These are phyloP conservation scores for Sebastes matsubarae DNA, from an alignment of 2,797 vertebrate genomes.

Conservation along the genomic window DNA sequence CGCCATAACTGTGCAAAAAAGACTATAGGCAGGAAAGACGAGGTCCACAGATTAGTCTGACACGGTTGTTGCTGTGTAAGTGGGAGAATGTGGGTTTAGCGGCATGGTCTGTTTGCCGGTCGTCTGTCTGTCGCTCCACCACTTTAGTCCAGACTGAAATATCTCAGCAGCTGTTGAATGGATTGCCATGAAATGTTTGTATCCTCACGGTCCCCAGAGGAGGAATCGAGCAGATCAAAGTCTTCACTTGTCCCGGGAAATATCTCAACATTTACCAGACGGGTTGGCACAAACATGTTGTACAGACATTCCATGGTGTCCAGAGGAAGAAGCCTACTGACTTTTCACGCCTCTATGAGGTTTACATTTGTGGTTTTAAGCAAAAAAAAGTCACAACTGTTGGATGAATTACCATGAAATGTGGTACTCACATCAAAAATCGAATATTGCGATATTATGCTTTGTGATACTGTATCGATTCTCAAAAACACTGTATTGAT, in stretches of 20 bases:
- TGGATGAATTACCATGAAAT: not conserved
- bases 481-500: too few relatives aligned
- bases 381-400: not conserved
- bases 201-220: not conserved
- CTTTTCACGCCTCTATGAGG: not conserved
- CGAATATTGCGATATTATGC: too few relatives aligned
- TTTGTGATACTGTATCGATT: too few relatives aligned
- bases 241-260: not conserved
- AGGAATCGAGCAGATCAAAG: not conserved
- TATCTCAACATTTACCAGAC: not conserved
- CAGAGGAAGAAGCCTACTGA: not conserved
- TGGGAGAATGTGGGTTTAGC: not conserved
- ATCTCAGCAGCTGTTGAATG: not conserved
- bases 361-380: not conserved
- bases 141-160: not conserved
- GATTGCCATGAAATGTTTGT: not conserved
- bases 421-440: not conserved
- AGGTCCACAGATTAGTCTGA: not conserved
- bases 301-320: not conserved
- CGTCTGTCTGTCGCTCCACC: not conserved
- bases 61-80: not conserved
- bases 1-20: not conserved
- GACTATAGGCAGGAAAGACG: not conserved
- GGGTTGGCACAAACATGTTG: not conserved
- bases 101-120: not conserved